A percentile compares a stretch with the other conserved stretches of the same genome.
Evolutionary conservation across 2,113 vertebrate genomes (phyloP).

Genomic region (Oenanthe oenanthe): DNA sequence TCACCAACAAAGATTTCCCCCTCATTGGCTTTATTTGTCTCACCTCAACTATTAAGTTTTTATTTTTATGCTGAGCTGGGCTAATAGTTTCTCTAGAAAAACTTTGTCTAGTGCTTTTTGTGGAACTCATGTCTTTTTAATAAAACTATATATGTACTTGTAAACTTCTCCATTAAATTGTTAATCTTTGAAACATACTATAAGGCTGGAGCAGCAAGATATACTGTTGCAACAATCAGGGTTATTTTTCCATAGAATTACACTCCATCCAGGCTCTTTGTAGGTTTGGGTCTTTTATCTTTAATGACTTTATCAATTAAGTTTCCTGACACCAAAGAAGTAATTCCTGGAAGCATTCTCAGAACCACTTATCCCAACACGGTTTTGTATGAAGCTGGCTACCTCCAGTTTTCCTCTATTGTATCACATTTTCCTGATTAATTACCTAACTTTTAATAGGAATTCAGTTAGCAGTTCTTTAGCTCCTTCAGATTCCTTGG

Average conservation of each 20-base stretch:
- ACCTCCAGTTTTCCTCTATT: neutral
- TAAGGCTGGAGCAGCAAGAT: neutral
- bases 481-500: conserved; percentile 38
- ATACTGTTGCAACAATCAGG: neutral
- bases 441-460: conserved; percentile 19
- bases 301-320: neutral
- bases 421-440: conserved; percentile 38
- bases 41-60: neutral
- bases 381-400: neutral
- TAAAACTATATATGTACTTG: neutral
- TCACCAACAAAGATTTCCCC: neutral
- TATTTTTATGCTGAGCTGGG: neutral
- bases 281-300: neutral
- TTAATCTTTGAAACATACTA: neutral
- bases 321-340: neutral
- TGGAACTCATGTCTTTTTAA: neutral
- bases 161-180: neutral
- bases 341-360: conserved; percentile 28
- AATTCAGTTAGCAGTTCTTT: neutral
- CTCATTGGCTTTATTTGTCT: neutral
- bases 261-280: neutral
- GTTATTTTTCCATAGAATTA: neutral
- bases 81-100: neutral
- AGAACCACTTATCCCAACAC: neutral
- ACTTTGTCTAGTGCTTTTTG: neutral